Base-by-base conservation (phyloP, 2,797 vertebrate genomes). In the Halcyon leucocephala region DNA sequence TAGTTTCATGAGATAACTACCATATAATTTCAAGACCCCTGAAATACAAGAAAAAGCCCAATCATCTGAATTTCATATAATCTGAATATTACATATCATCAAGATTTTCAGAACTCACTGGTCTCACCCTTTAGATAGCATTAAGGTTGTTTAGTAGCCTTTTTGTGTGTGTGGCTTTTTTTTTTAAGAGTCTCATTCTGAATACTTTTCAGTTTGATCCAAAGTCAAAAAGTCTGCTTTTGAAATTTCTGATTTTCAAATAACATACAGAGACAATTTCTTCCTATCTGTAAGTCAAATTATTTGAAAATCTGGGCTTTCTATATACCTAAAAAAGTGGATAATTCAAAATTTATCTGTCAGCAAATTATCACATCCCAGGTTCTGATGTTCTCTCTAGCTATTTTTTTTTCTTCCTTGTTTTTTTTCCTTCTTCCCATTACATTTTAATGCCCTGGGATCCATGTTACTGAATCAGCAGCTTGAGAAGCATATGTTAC, bases 401-500 rank as follows among this genome's bases (percentile, higher is more conserved):
- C 26, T 54, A 10, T 22, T 44, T 61, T 33, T 71, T 72, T 72
- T 64, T 71, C 22, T 84, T 67, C 19, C 57, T 79, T 80, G 31
- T 3, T 44, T 74, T 92, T 92, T 54, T 62, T 22, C 19, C 21
- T 92, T 81, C 48, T 86, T 73, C 49, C 51, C n/a, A 78, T 88
- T 92, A 90, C n/a, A 60, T 78, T 95, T 94, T 91, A 95, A 82
- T 62, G 66, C 70, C 62, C 91, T 93, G 80, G 82, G 77, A 96
- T 89, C 48, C 52, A 46, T 29, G 70, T 82, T 94, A 90, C 70
- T 83, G 85, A 86, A 89, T 86, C 76, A 89, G 83, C 87, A 96
- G 84, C 82, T 94, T 93, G 89, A 97, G 95, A 95, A 80, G 86
- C 81, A 72, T 93, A 87, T 35, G 89, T 76, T 94, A 55, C 78